Evolutionary conservation across 2,888 invertebrate genomes (phyloP).

Genomic region (Chymomyza amoena): DNA sequence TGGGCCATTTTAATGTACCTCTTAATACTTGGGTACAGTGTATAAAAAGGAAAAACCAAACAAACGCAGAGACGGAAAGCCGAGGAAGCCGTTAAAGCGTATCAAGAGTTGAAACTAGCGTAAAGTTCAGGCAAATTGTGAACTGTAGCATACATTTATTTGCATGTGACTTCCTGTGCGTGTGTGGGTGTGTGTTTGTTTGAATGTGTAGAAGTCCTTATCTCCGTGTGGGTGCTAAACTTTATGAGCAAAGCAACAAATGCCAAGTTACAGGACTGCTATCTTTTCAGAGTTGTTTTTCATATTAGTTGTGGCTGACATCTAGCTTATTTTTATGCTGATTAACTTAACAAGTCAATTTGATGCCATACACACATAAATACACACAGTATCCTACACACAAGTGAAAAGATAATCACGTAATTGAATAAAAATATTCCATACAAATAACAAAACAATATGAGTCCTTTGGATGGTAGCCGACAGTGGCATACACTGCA

Average conservation of each 20-base stretch:
- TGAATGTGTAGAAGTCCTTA: slow-evolving; percentile 26
- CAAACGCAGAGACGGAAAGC: background rate
- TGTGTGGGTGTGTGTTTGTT: slow-evolving; percentile 3
- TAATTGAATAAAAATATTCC: slow-evolving; percentile 57
- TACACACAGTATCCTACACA: background rate
- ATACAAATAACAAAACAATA: background rate
- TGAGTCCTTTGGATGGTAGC: too few relatives aligned
- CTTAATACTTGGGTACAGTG: too few relatives aligned
- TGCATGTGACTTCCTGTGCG: slow-evolving; percentile 31
- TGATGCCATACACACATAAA: background rate
- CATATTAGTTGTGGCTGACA: slow-evolving; percentile 25
- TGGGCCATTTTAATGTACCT: too few relatives aligned
- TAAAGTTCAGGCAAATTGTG: slow-evolving; percentile 29
- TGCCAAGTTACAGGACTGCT: slow-evolving; percentile 16
- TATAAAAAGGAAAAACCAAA: background rate
- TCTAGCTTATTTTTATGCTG: slow-evolving; percentile 61
- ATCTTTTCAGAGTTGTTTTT: background rate
- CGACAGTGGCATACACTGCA: too few relatives aligned
- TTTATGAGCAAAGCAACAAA: slow-evolving; percentile 45
- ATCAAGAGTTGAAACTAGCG: slow-evolving; percentile 34
- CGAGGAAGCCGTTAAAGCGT: slow-evolving; percentile 3
- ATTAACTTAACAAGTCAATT: slow-evolving; percentile 48
- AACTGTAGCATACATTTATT: slow-evolving; percentile 28
- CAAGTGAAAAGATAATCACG: slow-evolving; percentile 9
- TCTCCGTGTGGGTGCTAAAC: slow-evolving; percentile 39